Conservation (phyloP, 2,113 vertebrate genomes). For the Eulacestoma nigropectus region DNA sequence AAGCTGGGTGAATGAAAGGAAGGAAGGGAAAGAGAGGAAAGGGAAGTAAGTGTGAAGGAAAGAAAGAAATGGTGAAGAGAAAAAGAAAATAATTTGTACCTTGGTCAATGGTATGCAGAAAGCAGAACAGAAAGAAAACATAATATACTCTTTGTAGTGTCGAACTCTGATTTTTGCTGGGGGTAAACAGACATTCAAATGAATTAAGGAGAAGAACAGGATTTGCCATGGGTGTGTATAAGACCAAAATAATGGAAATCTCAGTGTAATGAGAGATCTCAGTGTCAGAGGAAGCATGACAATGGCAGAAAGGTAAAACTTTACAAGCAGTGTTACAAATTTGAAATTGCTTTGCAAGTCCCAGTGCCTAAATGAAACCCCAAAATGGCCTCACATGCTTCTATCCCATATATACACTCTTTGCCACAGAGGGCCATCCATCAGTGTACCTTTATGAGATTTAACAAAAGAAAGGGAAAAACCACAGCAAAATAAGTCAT, state of each 20-base stretch:
- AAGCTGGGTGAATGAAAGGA: background rate
- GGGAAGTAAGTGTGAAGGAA: background rate
- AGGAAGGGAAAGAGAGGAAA: background rate
- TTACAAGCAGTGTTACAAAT: background rate
- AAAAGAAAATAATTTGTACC: background rate
- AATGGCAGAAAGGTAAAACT: background rate
- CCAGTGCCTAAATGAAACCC: background rate
- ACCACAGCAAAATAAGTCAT: background rate
- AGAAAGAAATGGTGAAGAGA: background rate
- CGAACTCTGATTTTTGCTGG: background rate
- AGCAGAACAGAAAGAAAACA: background rate
- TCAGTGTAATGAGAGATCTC: background rate
- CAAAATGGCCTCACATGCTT: background rate
- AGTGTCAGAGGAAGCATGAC: background rate
- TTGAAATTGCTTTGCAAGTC: background rate
- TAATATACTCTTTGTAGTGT: background rate
- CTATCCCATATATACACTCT: background rate
- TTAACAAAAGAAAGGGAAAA: background rate
- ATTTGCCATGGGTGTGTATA: background rate
- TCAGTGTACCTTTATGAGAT: background rate
- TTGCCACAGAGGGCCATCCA: background rate
- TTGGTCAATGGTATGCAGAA: background rate
- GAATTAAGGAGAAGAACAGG: background rate
- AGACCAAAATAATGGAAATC: background rate
- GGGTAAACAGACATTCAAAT: background rate